Conservation (phyloP, 2,797 vertebrate genomes). For the Chanos chanos region DNA sequence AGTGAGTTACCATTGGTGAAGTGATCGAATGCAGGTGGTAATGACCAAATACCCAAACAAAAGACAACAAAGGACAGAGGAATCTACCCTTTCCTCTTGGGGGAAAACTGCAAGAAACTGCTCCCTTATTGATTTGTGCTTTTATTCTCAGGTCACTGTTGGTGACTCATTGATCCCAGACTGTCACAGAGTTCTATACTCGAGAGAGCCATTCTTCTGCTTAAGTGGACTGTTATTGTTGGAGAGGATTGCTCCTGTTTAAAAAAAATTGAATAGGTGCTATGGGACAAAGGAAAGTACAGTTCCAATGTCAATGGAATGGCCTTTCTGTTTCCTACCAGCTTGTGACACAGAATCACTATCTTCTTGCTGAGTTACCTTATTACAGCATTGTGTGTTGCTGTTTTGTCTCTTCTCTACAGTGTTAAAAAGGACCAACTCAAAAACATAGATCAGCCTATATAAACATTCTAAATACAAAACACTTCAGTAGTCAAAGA, state of each 20-base stretch:
- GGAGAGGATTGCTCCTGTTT: conserved; percentile 28
- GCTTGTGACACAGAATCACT: background rate
- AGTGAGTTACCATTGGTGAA: too few species aligned
- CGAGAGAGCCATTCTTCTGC: conserved; percentile 11
- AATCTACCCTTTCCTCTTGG: conserved; percentile 8
- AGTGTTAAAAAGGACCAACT: background rate
- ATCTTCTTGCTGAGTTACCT: background rate
- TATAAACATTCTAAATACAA: background rate
- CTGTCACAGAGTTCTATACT: conserved; percentile 1
- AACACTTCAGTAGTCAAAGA: too few species aligned
- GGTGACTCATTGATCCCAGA: conserved; percentile 19
- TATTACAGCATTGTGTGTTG: background rate
- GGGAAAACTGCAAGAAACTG: conserved; percentile 14
- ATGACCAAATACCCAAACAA: too few species aligned
- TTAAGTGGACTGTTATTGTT: conserved; percentile 26
- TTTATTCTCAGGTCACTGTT: conserved; percentile 17
- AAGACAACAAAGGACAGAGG: conserved; percentile 15
- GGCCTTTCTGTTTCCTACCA: conserved; percentile 7
- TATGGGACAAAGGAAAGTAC: conserved; percentile 2
- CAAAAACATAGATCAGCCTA: background rate
- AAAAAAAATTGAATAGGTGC: conserved; percentile 15
- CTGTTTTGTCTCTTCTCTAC: background rate
- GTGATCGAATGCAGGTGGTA: too few species aligned
- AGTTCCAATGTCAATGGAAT: conserved; percentile 5
- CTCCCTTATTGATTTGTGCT: conserved; percentile 19